Conservation (phyloP, 2,888 invertebrate genomes). For the Eristalis tenax region DNA sequence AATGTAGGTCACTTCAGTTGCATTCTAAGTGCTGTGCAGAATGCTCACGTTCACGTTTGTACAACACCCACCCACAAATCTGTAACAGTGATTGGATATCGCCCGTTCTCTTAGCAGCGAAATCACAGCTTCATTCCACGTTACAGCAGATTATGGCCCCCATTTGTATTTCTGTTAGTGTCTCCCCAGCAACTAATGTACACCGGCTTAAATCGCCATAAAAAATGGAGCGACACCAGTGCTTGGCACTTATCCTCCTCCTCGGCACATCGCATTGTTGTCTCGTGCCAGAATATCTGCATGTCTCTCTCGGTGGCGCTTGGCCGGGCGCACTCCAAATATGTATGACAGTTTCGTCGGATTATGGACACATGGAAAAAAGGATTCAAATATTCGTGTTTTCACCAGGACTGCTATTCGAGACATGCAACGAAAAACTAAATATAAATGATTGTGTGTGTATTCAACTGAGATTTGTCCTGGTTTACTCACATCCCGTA, state of each 20-base stretch:
- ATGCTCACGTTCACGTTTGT: neutral
- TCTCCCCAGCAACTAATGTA: slow-evolving; percentile 37
- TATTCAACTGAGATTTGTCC: slow-evolving; percentile 62
- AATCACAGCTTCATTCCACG: slow-evolving; percentile 17
- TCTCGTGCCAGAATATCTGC: slow-evolving; percentile 30
- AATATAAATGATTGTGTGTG: slow-evolving; percentile 9
- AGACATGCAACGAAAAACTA: slow-evolving; percentile 16
- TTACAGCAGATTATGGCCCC: slow-evolving; percentile 46
- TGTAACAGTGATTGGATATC: neutral
- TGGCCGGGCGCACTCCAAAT: slow-evolving; percentile 20
- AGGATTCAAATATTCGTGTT: slow-evolving; percentile 57
- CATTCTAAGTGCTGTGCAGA: neutral
- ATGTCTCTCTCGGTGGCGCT: neutral
- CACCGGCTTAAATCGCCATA: slow-evolving; percentile 49
- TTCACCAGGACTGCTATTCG: slow-evolving; percentile 15
- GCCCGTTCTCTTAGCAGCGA: slow-evolving; percentile 8
- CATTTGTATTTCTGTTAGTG: slow-evolving; percentile 38
- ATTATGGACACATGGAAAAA: slow-evolving; percentile 57
- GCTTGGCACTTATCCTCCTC: slow-evolving; percentile 15
- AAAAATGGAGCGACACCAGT: slow-evolving; percentile 23
- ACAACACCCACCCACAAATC: neutral
- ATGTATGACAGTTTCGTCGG: slow-evolving; percentile 40
- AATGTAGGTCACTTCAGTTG: neutral
- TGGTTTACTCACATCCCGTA: slow-evolving; percentile 38
- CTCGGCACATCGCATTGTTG: slow-evolving; percentile 16